These are phyloP conservation scores for Lycocerus yunnanus DNA, from an alignment of 2,888 invertebrate genomes.

Conservation along the genomic window DNA sequence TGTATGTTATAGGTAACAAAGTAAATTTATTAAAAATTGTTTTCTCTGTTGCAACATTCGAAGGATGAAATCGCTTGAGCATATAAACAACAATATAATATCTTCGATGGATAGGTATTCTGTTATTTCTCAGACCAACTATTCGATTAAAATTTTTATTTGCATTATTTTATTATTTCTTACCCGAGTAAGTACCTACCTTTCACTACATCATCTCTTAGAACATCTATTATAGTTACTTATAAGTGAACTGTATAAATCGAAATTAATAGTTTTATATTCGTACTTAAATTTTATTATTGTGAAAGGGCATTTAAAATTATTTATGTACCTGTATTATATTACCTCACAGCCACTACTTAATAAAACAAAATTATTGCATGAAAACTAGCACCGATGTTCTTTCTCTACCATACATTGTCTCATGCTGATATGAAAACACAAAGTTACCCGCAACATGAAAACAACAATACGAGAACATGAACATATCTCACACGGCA, in stretches of 20 bases:
- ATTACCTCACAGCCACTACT: constrained; percentile 5
- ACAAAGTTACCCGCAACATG: constrained; percentile 36
- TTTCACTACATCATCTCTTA: not conserved
- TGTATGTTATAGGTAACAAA: not conserved
- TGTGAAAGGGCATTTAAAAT: not conserved
- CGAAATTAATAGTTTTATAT: not conserved
- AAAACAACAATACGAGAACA: constrained; percentile 35
- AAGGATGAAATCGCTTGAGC: not conserved
- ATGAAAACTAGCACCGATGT: not conserved
- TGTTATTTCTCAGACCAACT: not conserved
- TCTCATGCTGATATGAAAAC: constrained; percentile 24
- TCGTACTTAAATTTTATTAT: not conserved
- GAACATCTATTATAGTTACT: not conserved
- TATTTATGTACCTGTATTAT: not conserved
- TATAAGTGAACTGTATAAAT: not conserved
- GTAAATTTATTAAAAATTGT: not conserved
- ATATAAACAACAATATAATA: not conserved
- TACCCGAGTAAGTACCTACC: not conserved
- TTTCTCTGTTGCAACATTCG: not conserved
- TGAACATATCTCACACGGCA: constrained; percentile 42
- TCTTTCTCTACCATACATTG: constrained; percentile 5
- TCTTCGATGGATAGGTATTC: not conserved
- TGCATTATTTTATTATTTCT: not conserved
- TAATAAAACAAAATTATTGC: constrained; percentile 7
- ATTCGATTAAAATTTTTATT: not conserved